Conservation (phyloP, 2,888 invertebrate genomes). For the Ectemnius cavifrons region DNA sequence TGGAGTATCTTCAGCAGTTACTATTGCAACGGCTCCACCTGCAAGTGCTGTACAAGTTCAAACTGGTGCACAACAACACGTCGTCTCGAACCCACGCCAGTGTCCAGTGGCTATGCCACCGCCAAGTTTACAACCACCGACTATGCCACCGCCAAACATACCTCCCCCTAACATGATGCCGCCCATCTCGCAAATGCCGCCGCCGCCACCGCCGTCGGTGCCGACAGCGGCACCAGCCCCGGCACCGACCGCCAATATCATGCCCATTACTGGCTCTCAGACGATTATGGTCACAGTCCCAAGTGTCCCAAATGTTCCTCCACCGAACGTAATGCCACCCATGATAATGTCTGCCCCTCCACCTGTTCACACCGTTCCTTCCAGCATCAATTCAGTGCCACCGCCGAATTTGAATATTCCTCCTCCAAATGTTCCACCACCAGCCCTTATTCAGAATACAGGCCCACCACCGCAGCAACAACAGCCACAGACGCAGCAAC, state of each 20-base stretch:
- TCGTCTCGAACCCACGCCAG: slow-evolving; percentile 58
- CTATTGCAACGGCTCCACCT: not conserved
- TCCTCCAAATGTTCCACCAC: slow-evolving; percentile 75
- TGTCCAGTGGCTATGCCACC: slow-evolving; percentile 56
- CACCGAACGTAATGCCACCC: slow-evolving; percentile 69
- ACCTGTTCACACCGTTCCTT: slow-evolving; percentile 67
- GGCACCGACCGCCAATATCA: slow-evolving; percentile 56
- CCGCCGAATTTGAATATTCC: slow-evolving; percentile 78
- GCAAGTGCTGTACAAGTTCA: not conserved
- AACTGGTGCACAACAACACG: slow-evolving; percentile 37
- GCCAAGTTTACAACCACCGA: slow-evolving; percentile 71
- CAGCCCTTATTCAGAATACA: slow-evolving; percentile 34
- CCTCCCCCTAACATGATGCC: slow-evolving; percentile 68
- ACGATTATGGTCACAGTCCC: slow-evolving; percentile 67
- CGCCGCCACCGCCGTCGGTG: slow-evolving; percentile 27
- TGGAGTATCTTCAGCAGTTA: not conserved
- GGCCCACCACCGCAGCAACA: slow-evolving; percentile 17
- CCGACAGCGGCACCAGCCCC: not conserved
- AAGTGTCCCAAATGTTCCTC: slow-evolving; percentile 67
- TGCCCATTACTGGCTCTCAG: slow-evolving; percentile 64
- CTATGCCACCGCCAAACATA: slow-evolving; percentile 72
- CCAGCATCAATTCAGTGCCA: slow-evolving; percentile 70
- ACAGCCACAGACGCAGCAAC: not conserved
- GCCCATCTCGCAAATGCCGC: slow-evolving; percentile 72
- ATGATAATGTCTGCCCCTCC: slow-evolving; percentile 72